Base-by-base conservation (phyloP, 2,888 invertebrate species). In the Tiliacea aurago region DNA sequence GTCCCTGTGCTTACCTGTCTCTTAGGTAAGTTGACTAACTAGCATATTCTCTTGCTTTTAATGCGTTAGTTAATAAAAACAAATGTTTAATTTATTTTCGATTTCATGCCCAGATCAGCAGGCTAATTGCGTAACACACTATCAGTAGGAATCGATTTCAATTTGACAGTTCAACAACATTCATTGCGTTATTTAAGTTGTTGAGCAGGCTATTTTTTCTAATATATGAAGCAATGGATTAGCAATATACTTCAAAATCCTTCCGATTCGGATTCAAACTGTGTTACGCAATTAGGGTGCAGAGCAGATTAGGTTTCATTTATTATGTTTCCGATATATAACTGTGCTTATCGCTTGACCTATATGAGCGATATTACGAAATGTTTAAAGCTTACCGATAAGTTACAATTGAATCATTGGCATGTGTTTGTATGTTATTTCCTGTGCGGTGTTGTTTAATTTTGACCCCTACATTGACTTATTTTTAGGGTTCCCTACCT, bases 341-440 rank as follows among this genome's bases (percentile, higher is more conserved):
- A 79, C 66, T 66, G 59, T 61, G 63, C 77, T 85, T 87, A 86
- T 87, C 86, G 68, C 47, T 37, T 81, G 87, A 81, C 86, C 86
- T 85, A 86, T 56, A 78, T 86, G 70, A 59, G 70, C 70, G 65
- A 43, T 76, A 78, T 85, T 87, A 83, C 83, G 74, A 86, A 85
- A 85, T 77, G 49, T 81, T 63, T 70, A 73, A 64, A 78, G 73
- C 78, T 80, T 79, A 75, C 47, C 79, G 86, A 86, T 86, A 85
- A 79, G 59, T 80, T 65, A 68, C 84, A 87, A 85, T 87, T 87
- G 78, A 86, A 78, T 81, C 33, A 80, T 79, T 84, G 72, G 83
- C 72, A 58, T 86, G 67, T 76, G 72, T 78, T 73, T 53, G 65
- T 77, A 51, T 70, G 23, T 75, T 80, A 73, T 86, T 84, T 82